Percentiles rank a stretch among this genome's conserved stretches.
These are phyloP conservation scores for Phenganax subtilis DNA, from an alignment of 92 coral and sea anemone species.

Conservation along the genomic window DNA sequence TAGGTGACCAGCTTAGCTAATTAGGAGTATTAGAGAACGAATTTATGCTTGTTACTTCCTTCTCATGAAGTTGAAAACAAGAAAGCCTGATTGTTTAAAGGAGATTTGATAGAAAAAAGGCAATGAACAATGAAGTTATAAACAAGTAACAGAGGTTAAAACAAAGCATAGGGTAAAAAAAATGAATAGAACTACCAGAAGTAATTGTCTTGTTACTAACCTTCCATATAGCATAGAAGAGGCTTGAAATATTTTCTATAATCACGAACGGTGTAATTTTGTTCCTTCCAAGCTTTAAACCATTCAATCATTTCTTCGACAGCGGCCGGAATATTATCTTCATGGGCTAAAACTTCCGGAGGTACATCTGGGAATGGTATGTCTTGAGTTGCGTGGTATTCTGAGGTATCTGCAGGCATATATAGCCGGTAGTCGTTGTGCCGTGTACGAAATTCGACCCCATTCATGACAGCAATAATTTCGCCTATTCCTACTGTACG, in stretches of 20 bases:
- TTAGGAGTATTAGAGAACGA: too few species aligned
- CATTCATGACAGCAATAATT: conserved; percentile 41
- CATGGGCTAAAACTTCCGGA: conserved; percentile 32
- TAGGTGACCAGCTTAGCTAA: too few species aligned
- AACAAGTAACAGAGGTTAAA: too few species aligned
- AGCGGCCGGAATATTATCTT: background rate
- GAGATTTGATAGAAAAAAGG: too few species aligned
- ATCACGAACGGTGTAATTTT: conserved; percentile 36
- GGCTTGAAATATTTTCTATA: conserved; percentile 41
- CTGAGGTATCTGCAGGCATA: conserved; percentile 31
- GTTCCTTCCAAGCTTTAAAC: conserved; percentile 42
- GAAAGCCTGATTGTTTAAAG: too few species aligned
- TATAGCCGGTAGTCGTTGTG: conserved; percentile 42
- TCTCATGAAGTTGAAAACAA: too few species aligned
- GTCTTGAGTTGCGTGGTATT: conserved; percentile 29
- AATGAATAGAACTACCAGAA: too few species aligned
- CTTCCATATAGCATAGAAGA: conserved; percentile 27
- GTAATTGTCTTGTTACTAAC: background rate
- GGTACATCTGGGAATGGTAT: conserved; percentile 45
- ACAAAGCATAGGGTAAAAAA: too few species aligned
- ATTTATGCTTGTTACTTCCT: too few species aligned
- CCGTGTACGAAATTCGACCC: conserved; percentile 48
- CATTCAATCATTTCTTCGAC: conserved; percentile 37
- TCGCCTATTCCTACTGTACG: conserved; percentile 50
- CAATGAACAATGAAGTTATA: too few species aligned